Base-by-base conservation (phyloP, 2,888 invertebrate species). In the Diadromus collaris region DNA sequence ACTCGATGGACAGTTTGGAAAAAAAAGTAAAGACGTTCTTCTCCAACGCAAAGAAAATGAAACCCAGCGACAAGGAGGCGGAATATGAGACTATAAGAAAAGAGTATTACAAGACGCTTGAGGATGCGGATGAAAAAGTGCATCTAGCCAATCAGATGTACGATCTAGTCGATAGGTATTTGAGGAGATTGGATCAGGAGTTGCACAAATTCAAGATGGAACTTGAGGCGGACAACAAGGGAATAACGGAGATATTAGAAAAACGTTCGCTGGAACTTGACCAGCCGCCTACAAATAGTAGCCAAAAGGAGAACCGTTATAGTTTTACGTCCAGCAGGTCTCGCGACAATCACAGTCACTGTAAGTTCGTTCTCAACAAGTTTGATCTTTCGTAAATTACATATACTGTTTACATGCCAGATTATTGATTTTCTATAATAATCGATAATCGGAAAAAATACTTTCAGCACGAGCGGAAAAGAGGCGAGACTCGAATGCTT, bases 161-260 rank as follows among this genome's bases (percentile, higher is more conserved):
- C 90, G 98, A 99, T 88, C 92, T 98, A 86, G 98, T 99, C 71
- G 97, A 98, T 88, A 94, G 98, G 88, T 98, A 99, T 92, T 93
- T 98, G 86, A 93, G 98, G 78, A 94, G 97, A 90, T 92, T 99
- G 70, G 97, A 96, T 92, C 93, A 93, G 91, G 99, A 99, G 90
- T 92, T 99, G 68, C 96, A 97, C 85, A 99, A 99, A 91, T 99
- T 99, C 91, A 99, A 99, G 92, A 97, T 98, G 94, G 99, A 99
- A 92, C 91, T 99, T 78, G 99, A 99, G 91, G 99, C 99, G 1
- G 99, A 99, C 91, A 98, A 99, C 92, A 97, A 98, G 86, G 99
- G 99, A 3, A 98, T 99, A 71, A 99, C 99, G 0, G 99, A 99
- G 92, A 93, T 97, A 64, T 91, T 99, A 82, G 99, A 99, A 92